Evolutionary conservation across 2,113 vertebrate species (phyloP).

Genomic region (Leptosomus discolor): DNA sequence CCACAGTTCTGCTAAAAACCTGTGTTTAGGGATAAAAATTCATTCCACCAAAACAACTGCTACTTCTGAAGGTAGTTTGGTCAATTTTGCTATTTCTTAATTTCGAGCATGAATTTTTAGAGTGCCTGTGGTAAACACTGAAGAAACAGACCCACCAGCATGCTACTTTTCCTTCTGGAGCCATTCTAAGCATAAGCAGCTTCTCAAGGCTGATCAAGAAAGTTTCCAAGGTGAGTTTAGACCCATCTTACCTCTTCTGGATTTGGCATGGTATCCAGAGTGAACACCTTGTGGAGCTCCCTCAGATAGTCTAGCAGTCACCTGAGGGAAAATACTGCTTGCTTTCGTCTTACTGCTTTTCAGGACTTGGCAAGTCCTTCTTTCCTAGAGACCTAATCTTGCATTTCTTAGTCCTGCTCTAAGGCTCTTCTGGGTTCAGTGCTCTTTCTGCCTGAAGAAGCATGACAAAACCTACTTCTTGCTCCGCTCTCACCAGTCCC

Average conservation of each 20-base stretch:
- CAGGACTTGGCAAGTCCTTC: background rate
- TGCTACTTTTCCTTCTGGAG: background rate
- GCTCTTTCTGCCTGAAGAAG: background rate
- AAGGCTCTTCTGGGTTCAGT: background rate
- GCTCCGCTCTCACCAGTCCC: background rate
- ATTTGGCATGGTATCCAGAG: background rate
- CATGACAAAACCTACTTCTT: background rate
- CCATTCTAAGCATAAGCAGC: background rate
- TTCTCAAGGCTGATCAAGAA: background rate
- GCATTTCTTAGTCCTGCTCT: background rate
- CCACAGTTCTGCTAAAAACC: background rate
- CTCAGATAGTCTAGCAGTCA: background rate
- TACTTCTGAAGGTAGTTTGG: too few relatives aligned
- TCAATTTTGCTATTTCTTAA: background rate
- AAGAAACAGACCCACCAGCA: background rate
- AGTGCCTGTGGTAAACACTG: background rate
- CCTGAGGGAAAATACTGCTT: background rate
- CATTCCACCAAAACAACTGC: background rate
- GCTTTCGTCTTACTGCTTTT: background rate
- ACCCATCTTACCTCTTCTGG: background rate
- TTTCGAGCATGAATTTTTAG: accelerated
- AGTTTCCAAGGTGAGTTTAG: background rate
- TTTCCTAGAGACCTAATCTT: background rate
- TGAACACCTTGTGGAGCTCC: background rate
- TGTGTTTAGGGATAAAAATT: background rate